Conservation (phyloP, 2,888 invertebrate species). For the Drosophila nr. fundita region DNA sequence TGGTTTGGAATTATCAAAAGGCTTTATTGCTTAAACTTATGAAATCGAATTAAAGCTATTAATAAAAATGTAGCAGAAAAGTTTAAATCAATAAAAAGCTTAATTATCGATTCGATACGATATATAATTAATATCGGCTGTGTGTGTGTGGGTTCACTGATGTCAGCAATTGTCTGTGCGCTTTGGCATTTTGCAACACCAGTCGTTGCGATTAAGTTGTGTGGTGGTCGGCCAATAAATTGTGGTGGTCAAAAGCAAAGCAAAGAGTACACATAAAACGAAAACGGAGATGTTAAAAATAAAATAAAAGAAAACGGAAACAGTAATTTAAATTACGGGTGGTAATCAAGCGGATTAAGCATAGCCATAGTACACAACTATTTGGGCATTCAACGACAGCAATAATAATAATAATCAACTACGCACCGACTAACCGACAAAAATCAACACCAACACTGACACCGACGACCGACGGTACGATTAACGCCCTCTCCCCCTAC, state of each 20-base stretch:
- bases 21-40: not conserved
- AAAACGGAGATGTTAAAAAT: conserved; percentile 71
- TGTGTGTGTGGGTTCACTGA: conserved; percentile 16
- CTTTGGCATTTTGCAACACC: conserved; percentile 49
- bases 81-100: not conserved
- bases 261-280: conserved; percentile 71
- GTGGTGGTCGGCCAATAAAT: conserved; percentile 63
- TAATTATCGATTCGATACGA: conserved; percentile 11
- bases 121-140: conserved; percentile 4
- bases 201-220: conserved; percentile 48
- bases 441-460: conserved; percentile 50
- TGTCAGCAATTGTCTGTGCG: conserved; percentile 2
- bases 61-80: not conserved
- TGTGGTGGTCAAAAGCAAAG: conserved; percentile 68
- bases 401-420: conserved; percentile 54
- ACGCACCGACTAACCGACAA: conserved; percentile 64
- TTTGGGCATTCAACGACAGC: conserved; percentile 46
- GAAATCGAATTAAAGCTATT: not conserved
- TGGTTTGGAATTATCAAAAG: not conserved
- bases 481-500: conserved; percentile 55
- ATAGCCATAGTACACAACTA: conserved; percentile 45
- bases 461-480: conserved; percentile 62
- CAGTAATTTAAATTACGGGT: conserved; percentile 71
- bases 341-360: conserved; percentile 66
- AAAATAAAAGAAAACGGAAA: conserved; percentile 67